phyloP scores from a whole-genome alignment of 2,113 vertebrate species.

The Cottus gobio region DNA sequence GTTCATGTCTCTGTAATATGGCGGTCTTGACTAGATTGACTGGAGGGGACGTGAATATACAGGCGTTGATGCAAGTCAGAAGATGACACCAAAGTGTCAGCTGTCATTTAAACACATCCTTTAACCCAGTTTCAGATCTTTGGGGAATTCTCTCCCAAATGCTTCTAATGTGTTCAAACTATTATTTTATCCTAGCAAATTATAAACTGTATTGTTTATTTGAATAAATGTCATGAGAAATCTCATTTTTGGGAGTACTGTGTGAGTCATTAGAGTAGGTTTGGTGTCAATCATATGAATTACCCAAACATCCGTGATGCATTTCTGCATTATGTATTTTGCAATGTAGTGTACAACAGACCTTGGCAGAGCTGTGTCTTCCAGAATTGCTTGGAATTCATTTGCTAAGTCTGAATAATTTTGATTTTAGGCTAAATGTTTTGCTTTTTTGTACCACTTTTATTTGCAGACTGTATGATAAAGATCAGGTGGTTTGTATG shows the following conservation, averaged over 20 bases:
- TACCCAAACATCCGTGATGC: slow-evolving; percentile 62
- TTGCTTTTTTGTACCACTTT: slow-evolving; percentile 40
- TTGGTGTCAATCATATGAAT: slow-evolving; percentile 59
- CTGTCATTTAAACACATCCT: slow-evolving; percentile 71
- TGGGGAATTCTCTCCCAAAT: slow-evolving; percentile 72
- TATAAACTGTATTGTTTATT: slow-evolving; percentile 84
- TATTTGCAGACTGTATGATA: slow-evolving; percentile 53
- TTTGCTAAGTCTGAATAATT: slow-evolving; percentile 37
- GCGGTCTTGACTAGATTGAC: slow-evolving; percentile 59
- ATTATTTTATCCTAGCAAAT: slow-evolving; percentile 82
- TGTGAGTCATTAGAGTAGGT: slow-evolving; percentile 80
- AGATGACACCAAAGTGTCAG: slow-evolving; percentile 75
- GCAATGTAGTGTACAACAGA: slow-evolving; percentile 53
- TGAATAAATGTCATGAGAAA: slow-evolving; percentile 85
- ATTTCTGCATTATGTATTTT: slow-evolving; percentile 54
- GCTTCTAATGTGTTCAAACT: slow-evolving; percentile 79
- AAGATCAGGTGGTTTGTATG: slow-evolving; percentile 42
- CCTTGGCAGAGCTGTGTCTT: slow-evolving; percentile 72
- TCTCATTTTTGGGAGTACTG: slow-evolving; percentile 77
- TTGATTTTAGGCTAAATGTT: slow-evolving; percentile 31
- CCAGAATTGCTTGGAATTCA: slow-evolving; percentile 51
- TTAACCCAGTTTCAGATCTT: slow-evolving; percentile 70
- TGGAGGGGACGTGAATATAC: slow-evolving; percentile 64
- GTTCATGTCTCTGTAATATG: slow-evolving; percentile 65
- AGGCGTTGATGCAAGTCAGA: slow-evolving; percentile 70